Percentiles rank a stretch among this genome's conserved stretches.
Conservation (phyloP, 2,113 vertebrate species). For the Dicaeum eximium region DNA sequence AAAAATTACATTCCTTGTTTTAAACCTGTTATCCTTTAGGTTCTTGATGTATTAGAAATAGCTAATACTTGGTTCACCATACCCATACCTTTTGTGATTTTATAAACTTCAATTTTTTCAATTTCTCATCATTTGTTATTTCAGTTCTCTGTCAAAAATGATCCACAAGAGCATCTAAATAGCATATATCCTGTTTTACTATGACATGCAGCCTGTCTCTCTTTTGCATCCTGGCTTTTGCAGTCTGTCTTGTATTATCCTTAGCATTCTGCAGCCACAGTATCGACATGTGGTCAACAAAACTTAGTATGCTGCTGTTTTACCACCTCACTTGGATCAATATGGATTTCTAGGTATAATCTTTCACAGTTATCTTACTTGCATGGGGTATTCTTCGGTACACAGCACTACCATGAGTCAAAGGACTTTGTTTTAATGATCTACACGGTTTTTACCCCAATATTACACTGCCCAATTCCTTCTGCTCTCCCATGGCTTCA, state of each 20-base stretch:
- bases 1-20: background rate
- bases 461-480: background rate
- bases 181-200: background rate
- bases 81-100: background rate
- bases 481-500: background rate
- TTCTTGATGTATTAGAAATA: background rate
- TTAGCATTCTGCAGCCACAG: background rate
- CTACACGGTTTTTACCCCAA: fast-evolving
- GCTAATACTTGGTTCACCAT: background rate
- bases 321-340: background rate
- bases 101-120: background rate
- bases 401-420: background rate
- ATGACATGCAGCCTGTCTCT: background rate
- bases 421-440: background rate
- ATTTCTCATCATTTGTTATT: background rate
- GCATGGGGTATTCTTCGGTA: background rate
- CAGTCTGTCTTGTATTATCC: background rate
- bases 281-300: background rate
- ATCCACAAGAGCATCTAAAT: background rate
- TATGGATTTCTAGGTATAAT: background rate
- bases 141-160: background rate
- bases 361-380: background rate
- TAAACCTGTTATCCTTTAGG: background rate
- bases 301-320: background rate
- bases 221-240: background rate